These are phyloP conservation scores for Colinus virginianus DNA, from an alignment of 2,113 vertebrate genomes.

Conservation along the genomic window DNA sequence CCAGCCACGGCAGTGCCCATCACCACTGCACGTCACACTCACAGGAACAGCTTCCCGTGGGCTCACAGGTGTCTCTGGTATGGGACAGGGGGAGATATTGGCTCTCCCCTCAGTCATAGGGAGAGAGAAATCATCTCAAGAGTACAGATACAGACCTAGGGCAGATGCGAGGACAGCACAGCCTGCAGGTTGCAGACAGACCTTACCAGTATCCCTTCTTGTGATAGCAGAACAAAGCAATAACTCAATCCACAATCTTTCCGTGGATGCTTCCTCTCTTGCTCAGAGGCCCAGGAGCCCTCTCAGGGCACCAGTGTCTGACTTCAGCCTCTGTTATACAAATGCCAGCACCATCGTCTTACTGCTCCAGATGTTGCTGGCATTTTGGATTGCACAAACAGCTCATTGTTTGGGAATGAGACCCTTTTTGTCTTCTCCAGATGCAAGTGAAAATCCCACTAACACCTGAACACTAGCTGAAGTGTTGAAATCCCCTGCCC, in stretches of 20 bases:
- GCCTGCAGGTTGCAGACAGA: background rate
- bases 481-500: background rate
- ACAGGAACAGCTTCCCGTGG: background rate
- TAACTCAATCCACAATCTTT: background rate
- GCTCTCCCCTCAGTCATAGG: accelerated
- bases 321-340: background rate
- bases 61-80: background rate
- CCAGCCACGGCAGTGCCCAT: accelerated
- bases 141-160: background rate
- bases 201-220: background rate
- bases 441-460: background rate
- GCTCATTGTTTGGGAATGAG: background rate
- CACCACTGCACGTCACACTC: background rate
- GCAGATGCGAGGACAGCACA: background rate
- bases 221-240: background rate
- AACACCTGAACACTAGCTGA: background rate
- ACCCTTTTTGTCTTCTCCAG: background rate
- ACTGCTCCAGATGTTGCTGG: background rate
- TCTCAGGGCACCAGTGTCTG: background rate
- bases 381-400: background rate
- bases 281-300: background rate
- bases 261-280: background rate
- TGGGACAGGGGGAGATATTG: background rate
- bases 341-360: background rate
- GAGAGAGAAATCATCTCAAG: background rate